Evolutionary conservation across 2,113 vertebrate genomes (phyloP).

Genomic region (Brevimyrus niger): DNA sequence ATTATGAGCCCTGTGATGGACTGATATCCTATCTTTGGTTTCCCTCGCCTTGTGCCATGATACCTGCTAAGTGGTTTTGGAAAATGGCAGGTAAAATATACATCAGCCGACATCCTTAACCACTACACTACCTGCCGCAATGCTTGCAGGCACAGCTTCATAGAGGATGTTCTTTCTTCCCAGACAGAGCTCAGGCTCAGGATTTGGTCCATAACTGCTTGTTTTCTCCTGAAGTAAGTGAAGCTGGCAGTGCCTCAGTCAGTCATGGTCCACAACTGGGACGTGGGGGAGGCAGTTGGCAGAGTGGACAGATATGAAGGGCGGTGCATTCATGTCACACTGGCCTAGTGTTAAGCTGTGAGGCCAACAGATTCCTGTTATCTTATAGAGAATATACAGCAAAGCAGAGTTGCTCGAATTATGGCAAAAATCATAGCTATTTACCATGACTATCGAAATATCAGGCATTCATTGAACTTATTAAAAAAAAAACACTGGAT

Average conservation of each 20-base stretch:
- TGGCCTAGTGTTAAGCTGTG: not conserved
- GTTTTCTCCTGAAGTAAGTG: not conserved
- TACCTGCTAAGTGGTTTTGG: not conserved
- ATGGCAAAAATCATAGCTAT: not conserved
- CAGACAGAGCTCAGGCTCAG: not conserved
- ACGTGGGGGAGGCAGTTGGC: not conserved
- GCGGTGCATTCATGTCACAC: not conserved
- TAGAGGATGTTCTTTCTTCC: not conserved
- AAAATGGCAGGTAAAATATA: not conserved
- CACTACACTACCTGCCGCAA: not conserved
- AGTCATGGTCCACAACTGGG: not conserved
- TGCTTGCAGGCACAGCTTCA: not conserved
- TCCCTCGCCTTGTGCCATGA: not conserved
- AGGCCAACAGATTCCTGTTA: not conserved
- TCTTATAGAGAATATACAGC: not conserved
- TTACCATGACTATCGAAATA: not conserved
- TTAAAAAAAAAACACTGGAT: not conserved
- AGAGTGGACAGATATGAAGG: not conserved
- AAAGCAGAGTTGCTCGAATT: not conserved
- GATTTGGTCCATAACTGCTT: not conserved
- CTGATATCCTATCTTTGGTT: not conserved
- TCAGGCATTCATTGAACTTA: not conserved
- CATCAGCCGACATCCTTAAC: not conserved
- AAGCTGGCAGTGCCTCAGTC: not conserved
- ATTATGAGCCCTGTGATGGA: not conserved